Base-by-base conservation (phyloP, 1,140 invertebrate genomes). In the Panagrolaimus sp. region DNA sequence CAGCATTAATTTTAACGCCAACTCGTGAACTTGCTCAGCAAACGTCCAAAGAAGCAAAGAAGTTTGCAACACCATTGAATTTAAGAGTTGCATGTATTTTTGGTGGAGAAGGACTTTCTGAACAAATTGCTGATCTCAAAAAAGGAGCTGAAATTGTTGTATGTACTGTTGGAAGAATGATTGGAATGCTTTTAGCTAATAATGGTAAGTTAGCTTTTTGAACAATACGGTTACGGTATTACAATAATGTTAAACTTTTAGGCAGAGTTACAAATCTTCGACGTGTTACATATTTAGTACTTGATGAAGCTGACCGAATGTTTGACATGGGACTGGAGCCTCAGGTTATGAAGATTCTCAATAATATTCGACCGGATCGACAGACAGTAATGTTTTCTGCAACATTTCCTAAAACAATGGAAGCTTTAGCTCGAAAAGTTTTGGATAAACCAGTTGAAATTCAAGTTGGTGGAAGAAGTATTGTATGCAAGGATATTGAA, bases 321-420 rank as follows among this genome's bases (percentile, higher is more conserved):
- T 99, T 99, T 82, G 96, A 99, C 82, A 97, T 98, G 93, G 96
- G 96, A 16, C 99, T 99, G 84, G 96, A 98, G 85, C 96, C 96
- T 5, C 96, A 98, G 86, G 91, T 91, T 83, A 82, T 75, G 70
- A 89, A 92, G 73, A 98, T 99, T 53, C 91, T 99, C 73, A 95
- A 98, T 77, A 96, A 96, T 83, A 89, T 98, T 1, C 87, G 96
- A 43, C 96, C 96, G 0, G 96, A 98, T 84, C 84, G 94, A 61
- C 94, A 99, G 85, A 97, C 93, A 0, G 95, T 99, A 0, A 90
- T 99, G 88, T 99, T 98, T 83, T 96, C 92, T 74, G 96, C 96
- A 0, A 99, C 96, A 0, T 99, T 99, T 83, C 96, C 96, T 0
- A 86, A 95, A 5, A 93, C 96, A 85, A 98, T 99, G 95, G 96